phyloP scores from a whole-genome alignment of 2,888 invertebrate species.

The Chrysopilus asiliformis region DNA sequence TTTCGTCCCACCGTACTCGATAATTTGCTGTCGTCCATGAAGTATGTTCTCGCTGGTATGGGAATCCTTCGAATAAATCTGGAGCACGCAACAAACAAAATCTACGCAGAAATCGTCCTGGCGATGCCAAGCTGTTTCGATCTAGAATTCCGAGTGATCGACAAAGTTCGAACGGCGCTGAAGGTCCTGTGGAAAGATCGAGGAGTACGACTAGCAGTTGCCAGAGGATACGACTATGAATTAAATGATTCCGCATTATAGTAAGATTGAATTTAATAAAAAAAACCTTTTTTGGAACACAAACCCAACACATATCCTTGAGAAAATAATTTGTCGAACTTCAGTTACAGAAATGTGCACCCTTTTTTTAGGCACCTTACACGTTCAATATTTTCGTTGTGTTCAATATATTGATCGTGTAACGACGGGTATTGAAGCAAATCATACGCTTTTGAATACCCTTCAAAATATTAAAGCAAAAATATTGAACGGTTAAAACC shows the following conservation, averaged over 20 bases:
- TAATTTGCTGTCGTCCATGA: slow-evolving; percentile 51
- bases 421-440: too few relatives aligned
- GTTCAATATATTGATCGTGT: too few relatives aligned
- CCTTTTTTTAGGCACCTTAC: too few relatives aligned
- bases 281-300: slow-evolving; percentile 2
- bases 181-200: slow-evolving; percentile 48
- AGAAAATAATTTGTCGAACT: too few relatives aligned
- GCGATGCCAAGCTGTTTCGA: slow-evolving; percentile 41
- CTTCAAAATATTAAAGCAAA: too few relatives aligned
- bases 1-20: slow-evolving; percentile 51
- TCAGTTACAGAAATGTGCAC: too few relatives aligned
- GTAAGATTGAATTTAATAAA: too few relatives aligned
- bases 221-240: slow-evolving; percentile 53
- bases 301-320: not conserved
- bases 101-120: slow-evolving; percentile 40
- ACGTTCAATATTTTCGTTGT: too few relatives aligned
- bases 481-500: too few relatives aligned
- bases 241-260: slow-evolving; percentile 52
- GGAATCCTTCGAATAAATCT: slow-evolving; percentile 47
- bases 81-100: slow-evolving; percentile 45
- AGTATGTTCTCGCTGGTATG: slow-evolving; percentile 53
- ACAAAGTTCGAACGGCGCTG: slow-evolving; percentile 39
- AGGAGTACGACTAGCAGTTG: slow-evolving; percentile 47
- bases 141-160: slow-evolving; percentile 41
- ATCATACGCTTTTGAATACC: too few relatives aligned